These are phyloP conservation scores for Trichopoda pennipes DNA, from an alignment of 2,888 invertebrate species.

Conservation along the genomic window DNA sequence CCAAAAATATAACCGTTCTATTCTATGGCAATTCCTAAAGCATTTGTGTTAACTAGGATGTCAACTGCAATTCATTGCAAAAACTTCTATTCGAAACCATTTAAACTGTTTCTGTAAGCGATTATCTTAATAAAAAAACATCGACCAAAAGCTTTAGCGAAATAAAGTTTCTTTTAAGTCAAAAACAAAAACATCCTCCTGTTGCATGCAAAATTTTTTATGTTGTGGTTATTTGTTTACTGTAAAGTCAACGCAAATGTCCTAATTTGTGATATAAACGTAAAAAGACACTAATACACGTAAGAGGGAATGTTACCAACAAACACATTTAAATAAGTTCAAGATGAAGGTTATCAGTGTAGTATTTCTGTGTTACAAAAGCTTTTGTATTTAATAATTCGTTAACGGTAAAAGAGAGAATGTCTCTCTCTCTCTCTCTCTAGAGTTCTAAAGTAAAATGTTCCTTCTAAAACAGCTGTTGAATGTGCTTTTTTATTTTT, in stretches of 20 bases:
- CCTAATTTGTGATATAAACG: slow-evolving; percentile 26
- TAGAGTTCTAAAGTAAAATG: slow-evolving; percentile 12
- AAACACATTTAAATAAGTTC: slow-evolving; percentile 47
- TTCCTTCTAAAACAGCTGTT: slow-evolving; percentile 56
- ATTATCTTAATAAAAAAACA: no score
- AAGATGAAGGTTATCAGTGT: slow-evolving; percentile 63
- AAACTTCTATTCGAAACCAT: no score
- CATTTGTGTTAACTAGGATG: no score
- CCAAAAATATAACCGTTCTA: no score
- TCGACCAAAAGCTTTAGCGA: slow-evolving; percentile 18
- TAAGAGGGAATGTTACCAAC: background rate
- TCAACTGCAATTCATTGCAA: no score
- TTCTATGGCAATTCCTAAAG: no score
- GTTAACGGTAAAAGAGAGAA: background rate
- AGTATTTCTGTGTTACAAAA: slow-evolving; percentile 15
- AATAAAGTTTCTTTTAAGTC: background rate
- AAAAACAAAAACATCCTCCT: slow-evolving; percentile 57
- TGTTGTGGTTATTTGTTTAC: slow-evolving; percentile 1
- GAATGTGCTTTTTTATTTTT: slow-evolving; percentile 28
- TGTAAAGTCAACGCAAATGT: slow-evolving; percentile 24
- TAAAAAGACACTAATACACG: slow-evolving; percentile 11
- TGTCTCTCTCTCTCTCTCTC: background rate
- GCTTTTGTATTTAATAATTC: slow-evolving; percentile 39
- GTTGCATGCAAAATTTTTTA: slow-evolving; percentile 50
- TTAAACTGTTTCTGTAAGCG: no score